Evolutionary conservation across 2,113 vertebrate species (phyloP).

Genomic region (Sclerurus mexicanus): DNA sequence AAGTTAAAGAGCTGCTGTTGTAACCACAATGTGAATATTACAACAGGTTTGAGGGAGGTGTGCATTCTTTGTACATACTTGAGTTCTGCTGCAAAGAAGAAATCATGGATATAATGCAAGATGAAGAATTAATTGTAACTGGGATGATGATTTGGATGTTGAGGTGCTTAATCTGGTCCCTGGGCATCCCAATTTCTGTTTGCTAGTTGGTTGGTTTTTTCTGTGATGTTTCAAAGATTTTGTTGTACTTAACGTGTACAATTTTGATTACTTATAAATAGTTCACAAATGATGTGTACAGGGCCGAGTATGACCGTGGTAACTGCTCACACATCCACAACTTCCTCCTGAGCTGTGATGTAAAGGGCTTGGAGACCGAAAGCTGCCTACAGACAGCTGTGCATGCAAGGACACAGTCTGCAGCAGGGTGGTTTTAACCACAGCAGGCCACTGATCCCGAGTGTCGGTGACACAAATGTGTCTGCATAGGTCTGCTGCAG

Average conservation of each 20-base stretch:
- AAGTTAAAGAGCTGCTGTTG: background rate
- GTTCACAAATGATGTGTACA: background rate
- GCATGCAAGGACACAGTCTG: background rate
- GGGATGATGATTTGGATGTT: background rate
- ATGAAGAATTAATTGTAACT: background rate
- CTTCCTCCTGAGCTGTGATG: background rate
- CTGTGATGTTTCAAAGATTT: background rate
- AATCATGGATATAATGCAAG: background rate
- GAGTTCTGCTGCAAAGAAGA: background rate
- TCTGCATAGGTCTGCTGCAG: background rate
- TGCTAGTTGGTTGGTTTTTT: background rate
- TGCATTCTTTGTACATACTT: background rate
- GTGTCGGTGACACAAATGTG: background rate
- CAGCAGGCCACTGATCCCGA: background rate
- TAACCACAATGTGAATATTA: background rate
- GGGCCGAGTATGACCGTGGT: background rate
- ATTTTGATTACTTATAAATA: background rate
- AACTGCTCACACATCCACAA: background rate
- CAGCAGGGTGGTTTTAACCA: background rate
- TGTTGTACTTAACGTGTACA: background rate
- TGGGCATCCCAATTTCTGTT: background rate
- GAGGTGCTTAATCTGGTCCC: background rate
- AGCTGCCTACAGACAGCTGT: background rate
- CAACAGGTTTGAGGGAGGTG: background rate
- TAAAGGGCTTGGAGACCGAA: background rate